Conservation (phyloP, 2,888 invertebrate species). For the Synanthedon myopaeformis region DNA sequence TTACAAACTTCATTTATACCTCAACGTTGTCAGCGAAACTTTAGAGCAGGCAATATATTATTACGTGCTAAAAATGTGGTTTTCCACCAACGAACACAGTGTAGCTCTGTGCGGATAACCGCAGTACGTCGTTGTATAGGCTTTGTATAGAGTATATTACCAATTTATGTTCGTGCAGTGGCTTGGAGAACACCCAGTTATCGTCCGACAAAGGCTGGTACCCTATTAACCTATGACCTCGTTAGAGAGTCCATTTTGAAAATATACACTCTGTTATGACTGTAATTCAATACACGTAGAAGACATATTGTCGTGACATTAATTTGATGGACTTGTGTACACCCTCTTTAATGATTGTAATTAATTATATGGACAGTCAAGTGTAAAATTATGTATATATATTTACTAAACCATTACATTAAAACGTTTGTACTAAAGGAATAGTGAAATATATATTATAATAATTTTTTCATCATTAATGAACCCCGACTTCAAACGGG, state of each 20-base stretch:
- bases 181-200: conserved; percentile 9
- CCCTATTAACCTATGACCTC: conserved; percentile 37
- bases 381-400: too few relatives aligned
- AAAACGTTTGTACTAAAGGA: too few relatives aligned
- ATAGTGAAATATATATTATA: too few relatives aligned
- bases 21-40: conserved; percentile 9
- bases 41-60: not conserved
- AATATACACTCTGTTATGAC: conserved; percentile 3
- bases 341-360: not conserved
- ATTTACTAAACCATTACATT: too few relatives aligned
- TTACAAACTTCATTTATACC: conserved; percentile 13
- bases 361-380: too few relatives aligned
- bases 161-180: not conserved
- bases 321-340: not conserved
- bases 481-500: too few relatives aligned
- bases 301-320: not conserved
- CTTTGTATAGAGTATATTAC: not conserved
- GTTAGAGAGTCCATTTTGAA: conserved; percentile 16
- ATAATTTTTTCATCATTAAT: too few relatives aligned
- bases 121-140: not conserved
- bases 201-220: conserved; percentile 17
- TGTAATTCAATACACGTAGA: not conserved
- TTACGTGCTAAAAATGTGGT: not conserved
- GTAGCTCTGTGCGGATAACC: not conserved
- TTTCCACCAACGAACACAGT: not conserved